Conservation (phyloP, 2,888 invertebrate species). For the Cartodere bifasciata region DNA sequence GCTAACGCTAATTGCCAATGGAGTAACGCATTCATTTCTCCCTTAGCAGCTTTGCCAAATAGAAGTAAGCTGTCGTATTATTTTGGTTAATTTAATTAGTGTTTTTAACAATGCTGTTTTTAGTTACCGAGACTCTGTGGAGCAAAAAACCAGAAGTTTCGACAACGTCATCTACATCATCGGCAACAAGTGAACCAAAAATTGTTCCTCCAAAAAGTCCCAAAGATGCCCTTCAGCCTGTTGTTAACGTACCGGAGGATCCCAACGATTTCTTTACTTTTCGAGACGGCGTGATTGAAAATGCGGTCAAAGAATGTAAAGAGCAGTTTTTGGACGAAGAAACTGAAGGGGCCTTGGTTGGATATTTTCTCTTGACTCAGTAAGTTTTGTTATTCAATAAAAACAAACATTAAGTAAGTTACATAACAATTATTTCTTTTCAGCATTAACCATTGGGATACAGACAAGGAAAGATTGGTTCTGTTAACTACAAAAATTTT, state of each 20-base stretch:
- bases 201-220: constrained; percentile 15
- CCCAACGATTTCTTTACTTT: constrained; percentile 60
- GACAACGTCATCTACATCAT: constrained; percentile 13
- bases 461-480: constrained; percentile 69
- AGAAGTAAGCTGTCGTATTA: constrained; percentile 23
- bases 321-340: constrained; percentile 49
- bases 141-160: constrained; percentile 21
- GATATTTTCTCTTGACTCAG: constrained; percentile 74
- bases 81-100: constrained; percentile 1
- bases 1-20: constrained; percentile 23
- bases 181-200: constrained; percentile 14
- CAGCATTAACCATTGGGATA: constrained; percentile 81
- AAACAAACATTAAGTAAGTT: neutral
- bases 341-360: constrained; percentile 56
- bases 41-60: constrained; percentile 28
- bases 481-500: constrained; percentile 61
- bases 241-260: constrained; percentile 34
- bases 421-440: constrained; percentile 18
- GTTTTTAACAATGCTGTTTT: too few species aligned
- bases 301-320: constrained; percentile 58
- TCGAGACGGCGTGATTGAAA: constrained; percentile 59
- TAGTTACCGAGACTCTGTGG: constrained; percentile 29
- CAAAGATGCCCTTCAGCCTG: constrained; percentile 18
- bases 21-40: constrained; percentile 28
- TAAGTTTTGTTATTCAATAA: constrained; percentile 35